Evolutionary conservation across 2,888 invertebrate genomes (phyloP), one percentile per base, ranked within the genome.

Genomic region (Philereme vetulata): DNA sequence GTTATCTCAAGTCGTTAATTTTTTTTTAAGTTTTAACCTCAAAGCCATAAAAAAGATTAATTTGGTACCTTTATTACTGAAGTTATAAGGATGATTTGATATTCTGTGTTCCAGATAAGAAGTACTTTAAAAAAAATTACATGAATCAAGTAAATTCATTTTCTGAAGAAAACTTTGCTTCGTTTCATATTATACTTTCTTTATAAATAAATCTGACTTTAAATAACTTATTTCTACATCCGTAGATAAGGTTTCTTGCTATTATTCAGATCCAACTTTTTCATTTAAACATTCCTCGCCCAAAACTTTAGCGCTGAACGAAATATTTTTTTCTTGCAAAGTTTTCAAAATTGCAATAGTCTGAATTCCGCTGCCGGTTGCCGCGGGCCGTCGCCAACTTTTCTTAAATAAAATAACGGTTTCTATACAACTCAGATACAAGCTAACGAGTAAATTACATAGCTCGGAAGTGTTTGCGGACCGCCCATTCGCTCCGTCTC

Each of bases 361-460:
- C 74, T 66, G 69, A 78, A 80, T 80, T 79, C 77, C 75, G 68
- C 71, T 70, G 74, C 70, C 59, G 50, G 55, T 66, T 66, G 80
- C 81, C 76, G 76, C 79, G 72, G 78, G 81, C 80, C 76, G 76
- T 80, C 74, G 74, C 76, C 70, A 75, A 76, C 80, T 65, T 67
- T 79, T 77, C 75, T 72, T 75, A 76, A 71, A 76, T 76, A 74
- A 77, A 80, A 78, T 82, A 81, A 76, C 80, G 76, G 76, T 74
- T 67, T 75, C 71, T 75, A 80, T 79, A 76, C 74, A 71, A 74
- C 72, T 71, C 71, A 77, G 78, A 79, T 84, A 78, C 77, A 76
- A 80, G 78, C 80, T 84, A 84, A 83, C 83, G 78, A 85, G 84
- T 82, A 86, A 85, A 86, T 86, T 84, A 84, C 85, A 84, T 70